Evolutionary conservation across 1,140 invertebrate species (phyloP).

Genomic region (Protaetia brevitarsis): DNA sequence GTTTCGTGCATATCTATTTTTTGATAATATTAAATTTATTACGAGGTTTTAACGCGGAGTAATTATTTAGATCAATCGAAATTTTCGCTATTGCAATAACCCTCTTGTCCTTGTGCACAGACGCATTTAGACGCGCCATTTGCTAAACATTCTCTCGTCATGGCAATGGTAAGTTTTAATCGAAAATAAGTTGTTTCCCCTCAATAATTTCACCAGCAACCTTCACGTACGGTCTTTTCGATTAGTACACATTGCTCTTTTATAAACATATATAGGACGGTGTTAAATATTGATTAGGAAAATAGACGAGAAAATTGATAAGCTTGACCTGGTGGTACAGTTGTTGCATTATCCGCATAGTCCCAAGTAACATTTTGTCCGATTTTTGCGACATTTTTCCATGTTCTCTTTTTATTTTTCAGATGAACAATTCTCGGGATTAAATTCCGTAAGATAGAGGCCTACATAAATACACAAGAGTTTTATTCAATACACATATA

Average conservation of each 20-base stretch:
- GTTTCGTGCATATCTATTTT: conserved; percentile 17
- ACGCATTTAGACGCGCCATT: conserved; percentile 47
- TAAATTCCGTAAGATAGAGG: conserved; percentile 40
- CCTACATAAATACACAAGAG: conserved; percentile 31
- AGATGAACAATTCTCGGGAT: conserved; percentile 42
- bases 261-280: not conserved
- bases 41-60: conserved; percentile 1
- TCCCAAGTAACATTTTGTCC: no score
- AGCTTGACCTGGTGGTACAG: conserved; percentile 23
- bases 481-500: conserved; percentile 16
- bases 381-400: conserved; percentile 6
- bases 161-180: conserved; percentile 49
- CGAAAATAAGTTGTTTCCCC: not conserved
- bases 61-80: not conserved
- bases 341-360: conserved; percentile 7
- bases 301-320: conserved; percentile 22
- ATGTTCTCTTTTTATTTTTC: conserved; percentile 25
- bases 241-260: conserved; percentile 16
- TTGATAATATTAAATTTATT: conserved; percentile 19
- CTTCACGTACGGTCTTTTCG: not conserved
- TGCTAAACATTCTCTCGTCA: conserved; percentile 50
- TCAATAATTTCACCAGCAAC: not conserved
- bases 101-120: conserved; percentile 41
- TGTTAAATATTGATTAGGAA: conserved; percentile 21
- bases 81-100: conserved; percentile 16